A percentile compares a stretch with the other conserved stretches of the same genome.
Conservation (phyloP, 2,888 invertebrate species). For the Vannuccia rotundouncinata region DNA sequence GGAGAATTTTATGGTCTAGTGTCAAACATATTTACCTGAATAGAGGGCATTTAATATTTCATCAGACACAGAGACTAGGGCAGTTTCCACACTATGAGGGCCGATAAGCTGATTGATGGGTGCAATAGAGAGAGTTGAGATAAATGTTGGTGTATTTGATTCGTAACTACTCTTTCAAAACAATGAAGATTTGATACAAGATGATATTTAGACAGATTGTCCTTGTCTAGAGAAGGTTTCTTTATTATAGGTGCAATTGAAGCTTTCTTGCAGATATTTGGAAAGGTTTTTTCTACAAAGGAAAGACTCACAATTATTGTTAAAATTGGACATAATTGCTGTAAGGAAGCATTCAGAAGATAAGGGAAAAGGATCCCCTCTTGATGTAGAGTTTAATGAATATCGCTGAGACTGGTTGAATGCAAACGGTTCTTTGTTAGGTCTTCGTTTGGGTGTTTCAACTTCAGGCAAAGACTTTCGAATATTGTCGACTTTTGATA, state of each 20-base stretch:
- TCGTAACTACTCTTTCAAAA: neutral
- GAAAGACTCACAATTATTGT: neutral
- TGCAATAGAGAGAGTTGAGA: neutral
- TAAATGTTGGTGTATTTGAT: neutral
- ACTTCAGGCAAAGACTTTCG: neutral
- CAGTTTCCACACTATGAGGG: neutral
- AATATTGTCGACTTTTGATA: neutral
- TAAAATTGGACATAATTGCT: neutral
- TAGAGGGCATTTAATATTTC: neutral
- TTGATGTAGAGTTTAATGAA: neutral
- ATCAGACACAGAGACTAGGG: neutral
- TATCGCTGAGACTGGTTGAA: neutral
- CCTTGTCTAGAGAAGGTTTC: neutral
- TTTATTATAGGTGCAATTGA: neutral
- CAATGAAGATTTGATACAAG: too few relatives aligned
- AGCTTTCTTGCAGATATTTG: neutral
- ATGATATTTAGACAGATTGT: too few relatives aligned
- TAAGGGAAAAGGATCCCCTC: neutral
- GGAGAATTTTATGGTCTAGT: neutral
- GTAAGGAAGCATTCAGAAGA: neutral
- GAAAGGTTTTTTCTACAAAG: neutral
- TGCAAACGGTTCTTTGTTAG: neutral
- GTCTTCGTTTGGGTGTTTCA: neutral
- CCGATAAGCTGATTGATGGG: neutral
- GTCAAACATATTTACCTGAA: neutral